Conservation (phyloP, 2,113 vertebrate genomes). For the Rhinolophus ferrumequinum region DNA sequence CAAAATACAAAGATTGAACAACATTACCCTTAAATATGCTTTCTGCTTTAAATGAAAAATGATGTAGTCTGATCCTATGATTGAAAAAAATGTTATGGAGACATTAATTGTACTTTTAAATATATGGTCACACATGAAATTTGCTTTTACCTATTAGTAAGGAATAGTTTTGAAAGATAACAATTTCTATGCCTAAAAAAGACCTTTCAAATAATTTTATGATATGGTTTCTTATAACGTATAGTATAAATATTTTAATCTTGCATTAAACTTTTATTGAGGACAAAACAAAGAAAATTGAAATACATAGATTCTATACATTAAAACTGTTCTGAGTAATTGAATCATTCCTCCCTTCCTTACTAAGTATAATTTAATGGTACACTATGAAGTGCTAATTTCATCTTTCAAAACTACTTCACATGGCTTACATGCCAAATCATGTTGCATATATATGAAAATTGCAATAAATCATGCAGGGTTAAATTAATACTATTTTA, state of each 20-base stretch:
- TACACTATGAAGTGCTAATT: neutral
- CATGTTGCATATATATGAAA: neutral
- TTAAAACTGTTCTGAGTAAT: neutral
- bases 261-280: neutral
- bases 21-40: neutral
- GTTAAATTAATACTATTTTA: neutral
- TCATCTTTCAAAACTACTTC: slow-evolving; percentile 11
- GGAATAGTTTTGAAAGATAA: neutral
- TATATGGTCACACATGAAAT: neutral
- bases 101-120: neutral
- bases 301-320: neutral
- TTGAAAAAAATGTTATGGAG: neutral
- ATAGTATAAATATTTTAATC: neutral
- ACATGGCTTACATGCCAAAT: neutral
- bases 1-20: neutral
- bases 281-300: neutral
- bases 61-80: neutral
- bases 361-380: neutral
- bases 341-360: neutral
- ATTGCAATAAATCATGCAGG: neutral
- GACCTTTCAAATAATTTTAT: neutral
- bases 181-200: neutral
- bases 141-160: neutral
- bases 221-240: neutral
- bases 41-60: neutral